phyloP scores from a whole-genome alignment of 1,140 invertebrate genomes.

The Zaprionus ghesquierei region DNA sequence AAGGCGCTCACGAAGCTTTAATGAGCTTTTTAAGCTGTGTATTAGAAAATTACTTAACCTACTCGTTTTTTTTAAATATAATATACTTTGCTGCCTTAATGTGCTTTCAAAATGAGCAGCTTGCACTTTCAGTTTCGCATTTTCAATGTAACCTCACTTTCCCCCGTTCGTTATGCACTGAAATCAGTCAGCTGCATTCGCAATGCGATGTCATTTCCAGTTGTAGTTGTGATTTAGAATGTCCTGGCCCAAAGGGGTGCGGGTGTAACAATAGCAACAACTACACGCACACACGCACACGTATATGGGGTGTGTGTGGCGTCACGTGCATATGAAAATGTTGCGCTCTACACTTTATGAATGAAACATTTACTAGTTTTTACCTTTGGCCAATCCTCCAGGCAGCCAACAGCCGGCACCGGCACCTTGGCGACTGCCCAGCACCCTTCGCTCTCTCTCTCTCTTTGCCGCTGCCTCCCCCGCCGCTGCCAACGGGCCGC shows the following conservation, averaged over 20 bases:
- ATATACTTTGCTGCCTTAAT: background rate
- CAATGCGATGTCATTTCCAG: background rate
- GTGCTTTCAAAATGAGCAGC: background rate
- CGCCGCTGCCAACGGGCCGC: constrained; percentile 39
- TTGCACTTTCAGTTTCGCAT: background rate
- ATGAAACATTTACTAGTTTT: constrained; percentile 73
- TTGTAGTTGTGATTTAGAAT: background rate
- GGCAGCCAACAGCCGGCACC: constrained; percentile 21
- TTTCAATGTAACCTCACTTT: background rate
- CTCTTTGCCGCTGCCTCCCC: background rate
- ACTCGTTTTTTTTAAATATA: too few relatives aligned
- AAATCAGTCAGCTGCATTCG: background rate
- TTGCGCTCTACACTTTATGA: constrained; percentile 68
- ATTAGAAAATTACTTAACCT: too few relatives aligned
- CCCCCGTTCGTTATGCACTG: background rate
- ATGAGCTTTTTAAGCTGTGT: too few relatives aligned
- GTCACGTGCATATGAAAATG: constrained; percentile 66
- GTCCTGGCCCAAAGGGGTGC: background rate
- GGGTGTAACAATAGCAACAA: constrained; percentile 16
- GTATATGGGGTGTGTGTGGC: background rate
- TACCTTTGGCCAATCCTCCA: constrained; percentile 22
- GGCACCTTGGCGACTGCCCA: constrained; percentile 58
- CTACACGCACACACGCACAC: background rate
- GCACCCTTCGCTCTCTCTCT: background rate
- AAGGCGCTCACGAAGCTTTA: too few relatives aligned